Evolutionary conservation across 37 sponge, comb jelly and placozoan genomes (phyloP), one percentile per base, ranked within the genome.

Genomic region (Geodia barretti): DNA sequence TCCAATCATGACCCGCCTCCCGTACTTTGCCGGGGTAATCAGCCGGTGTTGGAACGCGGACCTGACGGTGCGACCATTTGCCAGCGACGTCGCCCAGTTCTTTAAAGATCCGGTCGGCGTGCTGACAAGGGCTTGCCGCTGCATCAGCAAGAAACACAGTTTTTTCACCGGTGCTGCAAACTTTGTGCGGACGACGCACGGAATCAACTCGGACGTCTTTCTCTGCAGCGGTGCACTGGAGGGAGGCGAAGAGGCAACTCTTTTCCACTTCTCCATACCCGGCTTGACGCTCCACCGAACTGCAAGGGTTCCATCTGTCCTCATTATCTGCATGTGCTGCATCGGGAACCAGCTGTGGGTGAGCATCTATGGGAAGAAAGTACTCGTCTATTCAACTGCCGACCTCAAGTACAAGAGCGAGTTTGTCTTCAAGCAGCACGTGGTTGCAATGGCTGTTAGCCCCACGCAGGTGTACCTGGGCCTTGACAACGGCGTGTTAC

Each of bases 321-420:
- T 76, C 77, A 77, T 88, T 20, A 71, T 83, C 65, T 82, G 83
- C 39, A 88, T 88, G 89, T 73, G 83, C 30, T 88, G 89, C 61
- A 64, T 83, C 0, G 62, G 72, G 8, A 29, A 41, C 2, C 71
- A 78, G 47, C 79, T 88, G 5, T 88, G 89, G 89, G 79, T 88
- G 41, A 88, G 89, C 39, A 82, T 83, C 68, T 72, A 64, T 41
- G 77, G 81, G 17, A 77, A 77, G 35, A 77, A 41, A 31, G 74
- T 88, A 7, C 71, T 70, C 28, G 83, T 88, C 26, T 88, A 83
- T 62, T 83, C 83, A 19, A 39, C 62, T 41, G 54, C 11, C 41
- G 4, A 11, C 4, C 58, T 83, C 1, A 34, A 78, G 21, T 78
- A 65, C 60, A 72, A 83, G 62, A 71, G 70, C 31, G 83, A 88